phyloP scores from a whole-genome alignment of 2,113 vertebrate species.

The Ariopsis seemanni region DNA sequence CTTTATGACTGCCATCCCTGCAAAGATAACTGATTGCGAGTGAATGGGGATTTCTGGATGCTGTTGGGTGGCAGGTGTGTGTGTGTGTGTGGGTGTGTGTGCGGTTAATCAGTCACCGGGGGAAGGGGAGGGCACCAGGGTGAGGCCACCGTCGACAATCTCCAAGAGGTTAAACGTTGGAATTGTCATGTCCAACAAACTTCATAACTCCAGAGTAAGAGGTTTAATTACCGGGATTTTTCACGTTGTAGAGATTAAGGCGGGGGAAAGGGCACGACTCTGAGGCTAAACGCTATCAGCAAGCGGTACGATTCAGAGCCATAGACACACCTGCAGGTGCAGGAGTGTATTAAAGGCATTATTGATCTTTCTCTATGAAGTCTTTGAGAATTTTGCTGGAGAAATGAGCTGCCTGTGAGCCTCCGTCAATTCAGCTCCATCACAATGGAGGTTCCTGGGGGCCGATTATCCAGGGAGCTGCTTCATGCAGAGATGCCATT shows the following conservation, averaged over 20 bases:
- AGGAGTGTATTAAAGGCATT: slow-evolving; percentile 56
- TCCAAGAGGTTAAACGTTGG: slow-evolving; percentile 1
- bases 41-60: slow-evolving; percentile 64
- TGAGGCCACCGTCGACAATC: slow-evolving; percentile 13
- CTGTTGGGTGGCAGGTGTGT: slow-evolving; percentile 64
- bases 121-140: slow-evolving; percentile 7
- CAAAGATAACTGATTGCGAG: slow-evolving; percentile 64
- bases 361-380: slow-evolving; percentile 71
- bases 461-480: slow-evolving; percentile 21
- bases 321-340: slow-evolving; percentile 67
- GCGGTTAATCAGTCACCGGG: slow-evolving; percentile 69
- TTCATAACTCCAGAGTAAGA: neutral
- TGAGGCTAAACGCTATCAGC: slow-evolving; percentile 56
- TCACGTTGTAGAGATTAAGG: slow-evolving; percentile 56
- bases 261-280: slow-evolving; percentile 55
- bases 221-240: slow-evolving; percentile 41
- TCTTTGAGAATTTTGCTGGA: slow-evolving; percentile 54
- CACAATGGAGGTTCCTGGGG: slow-evolving; percentile 57
- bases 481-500: slow-evolving; percentile 7
- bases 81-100: slow-evolving; percentile 65
- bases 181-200: slow-evolving; percentile 1
- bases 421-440: slow-evolving; percentile 60
- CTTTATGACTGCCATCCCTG: slow-evolving; percentile 67
- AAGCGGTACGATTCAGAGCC: slow-evolving; percentile 60
- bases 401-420: slow-evolving; percentile 66